Evolutionary conservation across 2,797 vertebrate genomes (phyloP).

Genomic region (Petrocephalus schoutedeni): DNA sequence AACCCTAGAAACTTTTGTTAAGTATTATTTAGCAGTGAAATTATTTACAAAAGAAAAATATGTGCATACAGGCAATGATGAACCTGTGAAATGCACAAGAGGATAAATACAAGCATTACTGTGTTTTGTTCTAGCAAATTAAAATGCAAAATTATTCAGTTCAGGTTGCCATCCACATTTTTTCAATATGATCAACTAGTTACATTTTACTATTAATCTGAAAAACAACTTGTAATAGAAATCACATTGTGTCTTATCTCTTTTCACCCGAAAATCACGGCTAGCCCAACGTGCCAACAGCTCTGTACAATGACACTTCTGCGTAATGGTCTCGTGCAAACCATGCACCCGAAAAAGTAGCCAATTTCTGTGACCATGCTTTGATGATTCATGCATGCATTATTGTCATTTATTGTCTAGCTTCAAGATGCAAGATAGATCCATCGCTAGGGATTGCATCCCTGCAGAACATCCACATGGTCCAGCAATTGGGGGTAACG

Average conservation of each 20-base stretch:
- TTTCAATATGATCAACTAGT: background rate
- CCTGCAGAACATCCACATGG: background rate
- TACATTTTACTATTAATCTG: background rate
- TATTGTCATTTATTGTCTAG: background rate
- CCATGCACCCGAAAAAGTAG: background rate
- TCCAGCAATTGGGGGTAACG: background rate
- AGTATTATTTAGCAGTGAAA: background rate
- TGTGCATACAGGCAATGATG: background rate
- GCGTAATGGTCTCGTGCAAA: background rate
- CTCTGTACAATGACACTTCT: background rate
- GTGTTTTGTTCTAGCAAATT: background rate
- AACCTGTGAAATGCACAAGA: background rate
- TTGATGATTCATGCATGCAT: background rate
- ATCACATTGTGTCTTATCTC: background rate
- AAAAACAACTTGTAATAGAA: background rate
- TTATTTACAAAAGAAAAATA: background rate
- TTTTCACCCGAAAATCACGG: background rate
- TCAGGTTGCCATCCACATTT: background rate
- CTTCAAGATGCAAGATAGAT: background rate
- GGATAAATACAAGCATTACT: background rate
- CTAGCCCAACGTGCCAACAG: background rate
- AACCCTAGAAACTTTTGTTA: background rate
- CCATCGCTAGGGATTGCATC: background rate
- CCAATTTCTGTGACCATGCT: background rate
- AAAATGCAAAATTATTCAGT: constrained; percentile 4